Conservation (phyloP, 2,113 vertebrate genomes). For the Chaenogobius annularis region DNA sequence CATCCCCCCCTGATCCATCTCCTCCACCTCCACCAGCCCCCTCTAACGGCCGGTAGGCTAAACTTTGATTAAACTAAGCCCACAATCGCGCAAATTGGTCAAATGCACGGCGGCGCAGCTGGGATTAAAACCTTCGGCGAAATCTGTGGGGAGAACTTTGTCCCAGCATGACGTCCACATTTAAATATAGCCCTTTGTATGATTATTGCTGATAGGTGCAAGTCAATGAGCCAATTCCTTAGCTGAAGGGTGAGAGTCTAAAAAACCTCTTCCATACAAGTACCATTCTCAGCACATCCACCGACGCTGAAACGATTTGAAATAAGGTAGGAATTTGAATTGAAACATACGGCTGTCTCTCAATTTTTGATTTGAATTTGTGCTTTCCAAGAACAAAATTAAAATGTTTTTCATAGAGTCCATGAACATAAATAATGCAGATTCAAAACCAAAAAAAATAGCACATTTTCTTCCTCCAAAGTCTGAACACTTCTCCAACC, state of each 20-base stretch:
- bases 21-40: constrained; percentile 18
- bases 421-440: no score
- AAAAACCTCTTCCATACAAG: background rate
- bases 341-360: no score
- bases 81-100: constrained; percentile 11
- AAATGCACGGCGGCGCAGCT: constrained; percentile 1
- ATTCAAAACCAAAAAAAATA: no score
- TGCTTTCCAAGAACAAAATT: no score
- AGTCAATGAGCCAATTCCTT: background rate
- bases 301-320: no score
- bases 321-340: no score
- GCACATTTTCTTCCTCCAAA: no score
- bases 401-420: no score
- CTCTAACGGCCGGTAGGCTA: constrained; percentile 33
- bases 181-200: background rate
- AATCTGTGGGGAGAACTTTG: background rate
- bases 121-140: background rate
- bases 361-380: no score
- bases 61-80: constrained; percentile 32
- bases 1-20: constrained; percentile 40
- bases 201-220: background rate
- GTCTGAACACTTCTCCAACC: no score
- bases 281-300: background rate
- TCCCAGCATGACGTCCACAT: background rate
- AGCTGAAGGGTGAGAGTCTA: background rate